These are phyloP conservation scores for Merluccius polli DNA, from an alignment of 2,797 vertebrate genomes.

Conservation along the genomic window DNA sequence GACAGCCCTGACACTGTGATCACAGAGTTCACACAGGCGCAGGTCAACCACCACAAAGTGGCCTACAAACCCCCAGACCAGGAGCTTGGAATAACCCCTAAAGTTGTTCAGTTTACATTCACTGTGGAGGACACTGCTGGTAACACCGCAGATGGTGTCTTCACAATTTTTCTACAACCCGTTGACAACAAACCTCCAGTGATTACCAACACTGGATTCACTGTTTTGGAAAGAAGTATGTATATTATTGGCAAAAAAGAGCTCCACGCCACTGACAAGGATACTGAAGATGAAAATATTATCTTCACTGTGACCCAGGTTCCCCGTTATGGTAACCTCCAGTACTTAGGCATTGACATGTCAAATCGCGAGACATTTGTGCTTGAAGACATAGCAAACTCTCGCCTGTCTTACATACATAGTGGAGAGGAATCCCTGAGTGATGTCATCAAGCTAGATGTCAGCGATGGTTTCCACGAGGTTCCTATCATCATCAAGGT, in stretches of 20 bases:
- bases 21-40: slow-evolving; percentile 82
- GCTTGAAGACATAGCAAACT: slow-evolving; percentile 74
- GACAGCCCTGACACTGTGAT: slow-evolving; percentile 72
- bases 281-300: slow-evolving; percentile 79
- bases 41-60: slow-evolving; percentile 86
- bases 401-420: slow-evolving; percentile 76
- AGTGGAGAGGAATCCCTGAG: slow-evolving; percentile 70
- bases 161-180: slow-evolving; percentile 85
- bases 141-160: slow-evolving; percentile 77
- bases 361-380: slow-evolving; percentile 77
- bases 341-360: slow-evolving; percentile 74
- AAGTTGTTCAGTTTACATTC: slow-evolving; percentile 83
- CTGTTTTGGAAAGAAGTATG: slow-evolving; percentile 71
- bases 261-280: slow-evolving; percentile 78
- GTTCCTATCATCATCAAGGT: slow-evolving; percentile 77
- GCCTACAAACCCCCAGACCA: slow-evolving; percentile 81
- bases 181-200: slow-evolving; percentile 82
- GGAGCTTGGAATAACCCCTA: slow-evolving; percentile 79
- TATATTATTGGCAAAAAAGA: slow-evolving; percentile 77
- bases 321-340: slow-evolving; percentile 73
- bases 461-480: slow-evolving; percentile 80
- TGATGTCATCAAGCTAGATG: slow-evolving; percentile 77
- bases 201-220: slow-evolving; percentile 82
- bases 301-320: slow-evolving; percentile 75
- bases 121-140: slow-evolving; percentile 80